A percentile compares a stretch with the other conserved stretches of the same genome.
phyloP scores from a whole-genome alignment of 2,888 invertebrate genomes.

The Norana najaformis region DNA sequence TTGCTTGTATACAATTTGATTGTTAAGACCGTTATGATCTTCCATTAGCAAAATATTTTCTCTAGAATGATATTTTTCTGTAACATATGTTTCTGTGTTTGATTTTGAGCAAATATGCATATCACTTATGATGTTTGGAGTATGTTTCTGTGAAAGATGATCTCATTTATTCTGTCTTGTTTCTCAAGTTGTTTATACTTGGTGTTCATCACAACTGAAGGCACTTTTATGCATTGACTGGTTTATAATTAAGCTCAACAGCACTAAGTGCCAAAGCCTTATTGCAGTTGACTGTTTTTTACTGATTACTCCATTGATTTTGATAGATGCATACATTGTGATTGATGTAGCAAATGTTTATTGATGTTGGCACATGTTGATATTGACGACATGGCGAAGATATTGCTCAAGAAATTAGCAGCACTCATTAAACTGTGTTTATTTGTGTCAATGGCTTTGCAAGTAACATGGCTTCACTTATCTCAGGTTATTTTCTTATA shows the following conservation, averaged over 20 bases:
- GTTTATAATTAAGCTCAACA: too few species aligned
- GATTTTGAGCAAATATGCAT: not conserved
- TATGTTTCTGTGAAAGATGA: not conserved
- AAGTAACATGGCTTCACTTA: not conserved
- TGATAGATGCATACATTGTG: too few species aligned
- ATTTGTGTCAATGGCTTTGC: not conserved
- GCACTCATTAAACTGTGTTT: not conserved
- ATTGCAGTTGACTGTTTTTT: too few species aligned
- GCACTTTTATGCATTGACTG: too few species aligned
- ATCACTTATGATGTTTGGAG: not conserved
- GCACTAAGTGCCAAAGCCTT: too few species aligned
- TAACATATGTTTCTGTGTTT: not conserved
- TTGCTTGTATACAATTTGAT: not conserved
- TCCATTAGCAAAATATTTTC: not conserved
- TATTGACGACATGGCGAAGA: not conserved
- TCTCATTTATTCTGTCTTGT: not conserved
- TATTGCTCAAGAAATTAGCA: slow-evolving; percentile 6
- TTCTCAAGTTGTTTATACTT: not conserved
- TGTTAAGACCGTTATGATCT: not conserved
- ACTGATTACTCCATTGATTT: too few species aligned
- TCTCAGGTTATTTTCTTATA: slow-evolving; percentile 10
- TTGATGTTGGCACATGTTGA: not conserved
- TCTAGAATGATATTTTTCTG: not conserved
- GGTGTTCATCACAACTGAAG: not conserved
- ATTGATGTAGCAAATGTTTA: not conserved